phyloP scores from a whole-genome alignment of 2,113 vertebrate species.

The Notiomystis cincta region DNA sequence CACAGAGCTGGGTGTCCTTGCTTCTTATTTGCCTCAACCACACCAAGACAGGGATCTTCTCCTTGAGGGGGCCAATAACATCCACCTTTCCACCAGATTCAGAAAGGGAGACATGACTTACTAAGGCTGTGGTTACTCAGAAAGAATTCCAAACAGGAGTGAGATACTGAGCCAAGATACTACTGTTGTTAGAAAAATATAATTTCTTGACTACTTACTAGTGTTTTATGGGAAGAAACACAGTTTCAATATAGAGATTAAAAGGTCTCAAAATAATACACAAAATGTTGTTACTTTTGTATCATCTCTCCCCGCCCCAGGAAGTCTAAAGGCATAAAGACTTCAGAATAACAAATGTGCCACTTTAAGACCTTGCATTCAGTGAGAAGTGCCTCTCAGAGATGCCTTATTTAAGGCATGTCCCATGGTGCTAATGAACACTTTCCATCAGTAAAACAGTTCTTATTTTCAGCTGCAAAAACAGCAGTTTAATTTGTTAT shows the following conservation, averaged over 20 bases:
- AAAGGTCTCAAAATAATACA: not conserved
- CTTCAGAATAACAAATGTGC: not conserved
- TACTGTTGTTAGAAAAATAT: not conserved
- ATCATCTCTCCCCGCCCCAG: not conserved
- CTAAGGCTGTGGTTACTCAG: not conserved
- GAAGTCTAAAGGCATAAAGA: not conserved
- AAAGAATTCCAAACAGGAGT: not conserved
- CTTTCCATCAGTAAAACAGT: not conserved
- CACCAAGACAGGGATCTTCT: constrained; percentile 79
- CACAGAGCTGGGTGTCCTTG: constrained; percentile 53
- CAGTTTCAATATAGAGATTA: not conserved
- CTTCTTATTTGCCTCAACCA: constrained; percentile 73
- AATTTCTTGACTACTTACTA: not conserved
- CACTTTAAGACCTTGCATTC: not conserved
- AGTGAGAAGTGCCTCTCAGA: not conserved
- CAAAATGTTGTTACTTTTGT: not conserved
- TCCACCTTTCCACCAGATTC: constrained; percentile 75
- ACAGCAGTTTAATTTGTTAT: not conserved
- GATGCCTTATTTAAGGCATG: not conserved
- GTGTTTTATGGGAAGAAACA: not conserved
- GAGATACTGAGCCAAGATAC: not conserved
- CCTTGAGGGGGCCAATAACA: constrained; percentile 63
- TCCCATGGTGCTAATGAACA: not conserved
- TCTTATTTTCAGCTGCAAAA: not conserved
- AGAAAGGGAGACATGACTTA: not conserved